phyloP scores from a whole-genome alignment of 2,113 vertebrate species.

The Phoxinus phoxinus region DNA sequence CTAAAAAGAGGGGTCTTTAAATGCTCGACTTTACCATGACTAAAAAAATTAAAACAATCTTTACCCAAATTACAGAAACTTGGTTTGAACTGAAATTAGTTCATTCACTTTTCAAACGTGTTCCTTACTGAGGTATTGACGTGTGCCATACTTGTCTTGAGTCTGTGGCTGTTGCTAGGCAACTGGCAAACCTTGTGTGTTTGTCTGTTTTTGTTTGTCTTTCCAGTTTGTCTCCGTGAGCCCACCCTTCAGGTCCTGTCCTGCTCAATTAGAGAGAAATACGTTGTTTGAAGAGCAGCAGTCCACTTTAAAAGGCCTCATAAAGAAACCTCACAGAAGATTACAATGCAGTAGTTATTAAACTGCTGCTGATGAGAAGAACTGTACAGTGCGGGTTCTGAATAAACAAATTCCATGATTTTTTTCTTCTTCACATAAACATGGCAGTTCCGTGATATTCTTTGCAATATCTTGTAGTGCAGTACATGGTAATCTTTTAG shows the following conservation, averaged over 20 bases:
- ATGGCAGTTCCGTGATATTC: not conserved
- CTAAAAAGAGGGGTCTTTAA: not conserved
- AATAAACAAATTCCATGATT: not conserved
- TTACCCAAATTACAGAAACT: not conserved
- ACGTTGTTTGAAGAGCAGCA: conserved; percentile 48
- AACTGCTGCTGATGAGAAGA: conserved; percentile 4
- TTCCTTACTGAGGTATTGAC: conserved; percentile 20
- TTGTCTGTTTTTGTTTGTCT: conserved; percentile 46
- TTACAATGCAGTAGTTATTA: conserved; percentile 4
- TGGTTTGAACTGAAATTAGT: not conserved
- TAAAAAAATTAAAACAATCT: not conserved
- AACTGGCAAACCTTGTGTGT: conserved; percentile 56
- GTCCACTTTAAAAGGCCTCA: conserved; percentile 48
- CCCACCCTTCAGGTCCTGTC: conserved; percentile 42
- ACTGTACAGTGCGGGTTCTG: not conserved
- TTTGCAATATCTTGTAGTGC: not conserved
- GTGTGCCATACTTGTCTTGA: not conserved
- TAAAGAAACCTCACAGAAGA: conserved; percentile 36
- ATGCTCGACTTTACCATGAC: not conserved
- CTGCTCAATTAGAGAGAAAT: conserved; percentile 47
- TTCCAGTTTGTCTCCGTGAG: conserved; percentile 38
- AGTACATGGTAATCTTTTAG: not conserved
- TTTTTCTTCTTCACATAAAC: not conserved
- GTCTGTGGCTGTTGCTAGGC: conserved; percentile 53
- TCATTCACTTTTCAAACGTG: not conserved